Evolutionary conservation across 2,797 vertebrate species (phyloP), one percentile per base, ranked within the genome.

Genomic region (Lateolabrax maculatus): DNA sequence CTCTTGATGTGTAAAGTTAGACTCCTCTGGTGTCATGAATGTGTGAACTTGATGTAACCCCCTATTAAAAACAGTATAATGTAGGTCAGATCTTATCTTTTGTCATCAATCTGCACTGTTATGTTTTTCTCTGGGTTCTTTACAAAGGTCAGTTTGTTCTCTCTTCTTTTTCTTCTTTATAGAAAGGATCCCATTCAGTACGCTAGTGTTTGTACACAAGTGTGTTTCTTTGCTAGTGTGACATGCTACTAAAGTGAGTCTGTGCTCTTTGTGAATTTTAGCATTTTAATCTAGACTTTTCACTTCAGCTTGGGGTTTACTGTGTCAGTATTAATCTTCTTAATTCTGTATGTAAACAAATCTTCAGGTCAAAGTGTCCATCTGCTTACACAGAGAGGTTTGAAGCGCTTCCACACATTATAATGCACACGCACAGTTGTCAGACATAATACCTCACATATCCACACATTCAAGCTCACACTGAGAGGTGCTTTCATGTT

Each of bases 281-380:
- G 56, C 56, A 18, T 77, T 79, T 77, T 66, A 79, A 84, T 81
- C 56, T 21, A 4, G 25, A 53, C 36, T 63, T 72, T 67, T 66
- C 29, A 48, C 41, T 71, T 53, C 56, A 21, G 64, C 69, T 44
- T 9, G 31, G 16, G 36, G 56, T 83, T 84, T 52, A 58, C 44
- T 9, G 61, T 65, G 72, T 80, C 81, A 68, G 0, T 39, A 79
- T 84, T 84, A 88, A 88, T 85, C 83, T 84, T 23, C 46, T 82
- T 76, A 60, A 68, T 57, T 77, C 65, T 49, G 61, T 11, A 6
- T 55, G 49, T 63, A 84, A 89, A 81, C 70, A 86, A 55, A 75
- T 79, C 57, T 41, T 62, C 51, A 36, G 78, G 80, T 87, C 84
- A 84, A 67, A 73, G 70, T 76, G 68, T 70, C 62, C 21, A n/a